Evolutionary conservation across 2,797 vertebrate species (phyloP).

Genomic region (Eospalax fontanierii): DNA sequence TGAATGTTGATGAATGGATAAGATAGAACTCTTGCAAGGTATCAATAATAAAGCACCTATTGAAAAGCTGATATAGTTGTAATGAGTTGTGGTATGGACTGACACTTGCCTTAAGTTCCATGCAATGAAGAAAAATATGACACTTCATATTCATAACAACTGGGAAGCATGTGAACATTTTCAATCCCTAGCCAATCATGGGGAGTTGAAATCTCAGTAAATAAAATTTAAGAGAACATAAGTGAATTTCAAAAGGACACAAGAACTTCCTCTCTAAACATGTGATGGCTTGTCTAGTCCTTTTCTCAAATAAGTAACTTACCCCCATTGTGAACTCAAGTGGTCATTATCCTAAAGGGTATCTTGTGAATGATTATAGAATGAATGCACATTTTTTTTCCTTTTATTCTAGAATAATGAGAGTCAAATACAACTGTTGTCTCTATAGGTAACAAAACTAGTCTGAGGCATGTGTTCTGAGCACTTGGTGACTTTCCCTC

Average conservation of each 20-base stretch:
- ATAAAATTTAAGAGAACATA: background rate
- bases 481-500: no score
- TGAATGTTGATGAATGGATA: background rate
- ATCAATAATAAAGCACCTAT: background rate
- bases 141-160: background rate
- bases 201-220: background rate
- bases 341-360: background rate
- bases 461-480: background rate
- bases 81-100: background rate
- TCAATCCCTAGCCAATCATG: background rate
- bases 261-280: background rate
- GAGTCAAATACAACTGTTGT: background rate
- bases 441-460: background rate
- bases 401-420: background rate
- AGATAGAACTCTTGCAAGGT: background rate
- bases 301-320: background rate
- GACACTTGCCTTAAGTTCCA: background rate
- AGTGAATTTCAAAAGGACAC: background rate
- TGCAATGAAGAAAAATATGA: background rate
- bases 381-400: background rate
- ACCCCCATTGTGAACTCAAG: rapidly evolving
- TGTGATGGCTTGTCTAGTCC: background rate
- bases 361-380: background rate
- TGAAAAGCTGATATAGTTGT: background rate
- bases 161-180: background rate